Percentiles rank a stretch among this genome's conserved stretches.
These are phyloP conservation scores for Halotydeus destructor DNA, from an alignment of 1,140 invertebrate genomes.

Conservation along the genomic window DNA sequence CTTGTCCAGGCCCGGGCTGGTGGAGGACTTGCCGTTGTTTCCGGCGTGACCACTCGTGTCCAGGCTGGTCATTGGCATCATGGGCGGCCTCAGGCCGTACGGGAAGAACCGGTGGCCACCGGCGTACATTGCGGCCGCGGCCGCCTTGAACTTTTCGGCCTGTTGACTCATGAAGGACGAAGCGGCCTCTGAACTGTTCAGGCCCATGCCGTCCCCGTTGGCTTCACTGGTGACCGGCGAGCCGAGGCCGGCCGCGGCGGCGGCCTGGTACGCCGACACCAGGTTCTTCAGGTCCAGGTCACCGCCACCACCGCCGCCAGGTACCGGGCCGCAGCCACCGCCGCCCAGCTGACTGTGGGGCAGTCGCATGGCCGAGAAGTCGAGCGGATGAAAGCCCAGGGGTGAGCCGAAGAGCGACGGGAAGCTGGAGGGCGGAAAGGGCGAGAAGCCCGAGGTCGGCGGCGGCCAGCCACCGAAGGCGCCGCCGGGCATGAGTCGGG, in stretches of 20 bases:
- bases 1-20: too few relatives aligned
- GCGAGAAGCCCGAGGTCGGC: conserved; percentile 1
- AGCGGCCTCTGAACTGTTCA: not conserved
- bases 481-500: conserved; percentile 1
- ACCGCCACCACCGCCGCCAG: not conserved
- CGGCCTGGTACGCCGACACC: not conserved
- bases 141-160: conserved; percentile 3
- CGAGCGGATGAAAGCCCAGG: conserved; percentile 8
- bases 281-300: not conserved
- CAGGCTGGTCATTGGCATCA: not conserved
- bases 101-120: conserved; percentile 8
- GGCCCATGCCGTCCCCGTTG: not conserved
- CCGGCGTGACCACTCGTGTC: not conserved
- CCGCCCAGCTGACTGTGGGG: not conserved
- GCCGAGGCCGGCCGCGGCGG: not conserved
- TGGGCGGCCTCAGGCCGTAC: conserved; percentile 3
- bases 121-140: not conserved
- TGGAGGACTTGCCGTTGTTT: not conserved
- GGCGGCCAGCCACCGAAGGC: not conserved
- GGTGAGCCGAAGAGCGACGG: conserved; percentile 1
- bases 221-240: not conserved
- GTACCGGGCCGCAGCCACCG: not conserved
- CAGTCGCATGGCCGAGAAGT: conserved; percentile 1
- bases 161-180: not conserved
- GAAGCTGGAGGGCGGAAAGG: conserved; percentile 5